Evolutionary conservation across 2,797 vertebrate genomes (phyloP).

Genomic region (Argentina silus): DNA sequence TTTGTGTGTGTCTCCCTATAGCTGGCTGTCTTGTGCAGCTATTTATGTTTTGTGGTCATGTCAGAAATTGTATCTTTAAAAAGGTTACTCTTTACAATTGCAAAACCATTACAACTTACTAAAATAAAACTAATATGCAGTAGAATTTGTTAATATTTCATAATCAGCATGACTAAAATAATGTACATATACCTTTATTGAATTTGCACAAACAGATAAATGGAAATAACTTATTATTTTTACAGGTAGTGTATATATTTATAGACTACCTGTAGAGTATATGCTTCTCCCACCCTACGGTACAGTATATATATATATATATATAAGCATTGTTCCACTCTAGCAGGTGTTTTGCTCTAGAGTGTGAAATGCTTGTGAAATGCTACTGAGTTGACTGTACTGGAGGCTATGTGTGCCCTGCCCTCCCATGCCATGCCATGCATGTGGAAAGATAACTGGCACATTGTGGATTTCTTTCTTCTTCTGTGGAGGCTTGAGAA

Average conservation of each 20-base stretch:
- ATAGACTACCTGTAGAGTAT: not conserved
- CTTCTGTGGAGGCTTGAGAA: not conserved
- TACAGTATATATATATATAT: not conserved
- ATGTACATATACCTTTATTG: not conserved
- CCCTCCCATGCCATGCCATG: not conserved
- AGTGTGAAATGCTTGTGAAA: not conserved
- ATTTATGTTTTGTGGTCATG: not conserved
- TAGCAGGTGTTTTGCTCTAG: constrained; percentile 3
- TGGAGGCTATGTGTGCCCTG: not conserved
- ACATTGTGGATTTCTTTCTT: constrained; percentile 6
- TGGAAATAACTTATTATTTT: not conserved
- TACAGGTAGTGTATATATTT: too few relatives aligned
- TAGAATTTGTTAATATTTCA: too few relatives aligned
- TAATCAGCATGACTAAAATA: not conserved
- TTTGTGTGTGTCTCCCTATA: not conserved
- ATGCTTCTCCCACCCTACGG: not conserved
- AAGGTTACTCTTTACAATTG: not conserved
- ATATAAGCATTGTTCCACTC: too few relatives aligned
- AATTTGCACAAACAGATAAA: not conserved
- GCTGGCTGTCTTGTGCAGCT: not conserved
- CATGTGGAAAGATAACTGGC: not conserved
- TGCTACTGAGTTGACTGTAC: not conserved
- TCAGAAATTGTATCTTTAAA: not conserved
- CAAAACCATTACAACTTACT: not conserved
- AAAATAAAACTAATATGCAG: not conserved